Conservation (phyloP, 1,140 invertebrate species). For the Sweltsa coloradensis region DNA sequence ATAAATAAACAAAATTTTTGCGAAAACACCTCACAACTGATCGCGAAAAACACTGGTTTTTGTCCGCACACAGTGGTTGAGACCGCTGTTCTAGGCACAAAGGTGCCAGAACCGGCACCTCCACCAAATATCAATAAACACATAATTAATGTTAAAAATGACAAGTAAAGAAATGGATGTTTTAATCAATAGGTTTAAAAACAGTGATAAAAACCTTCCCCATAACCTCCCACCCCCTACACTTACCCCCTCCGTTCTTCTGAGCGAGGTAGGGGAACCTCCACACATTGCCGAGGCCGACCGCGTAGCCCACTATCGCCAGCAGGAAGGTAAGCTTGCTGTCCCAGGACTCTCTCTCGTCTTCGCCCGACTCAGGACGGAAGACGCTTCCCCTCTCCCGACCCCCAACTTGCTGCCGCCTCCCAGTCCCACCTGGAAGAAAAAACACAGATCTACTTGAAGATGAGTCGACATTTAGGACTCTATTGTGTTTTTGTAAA, state of each 20-base stretch:
- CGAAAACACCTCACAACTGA: too few relatives aligned
- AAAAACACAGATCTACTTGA: not conserved
- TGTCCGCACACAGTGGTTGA: too few relatives aligned
- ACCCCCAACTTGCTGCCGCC: slow-evolving; percentile 39
- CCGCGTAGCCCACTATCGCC: slow-evolving; percentile 85
- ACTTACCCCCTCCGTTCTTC: slow-evolving; percentile 74
- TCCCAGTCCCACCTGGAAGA: slow-evolving; percentile 18
- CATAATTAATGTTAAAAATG: too few relatives aligned
- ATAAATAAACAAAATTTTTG: too few relatives aligned
- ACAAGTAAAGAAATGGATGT: too few relatives aligned
- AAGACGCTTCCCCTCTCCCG: slow-evolving; percentile 47
- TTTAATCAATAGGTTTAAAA: too few relatives aligned
- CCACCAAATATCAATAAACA: too few relatives aligned
- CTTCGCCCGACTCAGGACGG: slow-evolving; percentile 59
- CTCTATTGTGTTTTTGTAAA: too few relatives aligned
- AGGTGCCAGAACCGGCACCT: too few relatives aligned
- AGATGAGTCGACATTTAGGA: not conserved
- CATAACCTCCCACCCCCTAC: not conserved
- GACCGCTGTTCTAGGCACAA: too few relatives aligned
- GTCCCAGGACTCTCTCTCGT: slow-evolving; percentile 83
- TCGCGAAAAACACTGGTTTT: too few relatives aligned
- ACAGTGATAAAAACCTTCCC: too few relatives aligned
- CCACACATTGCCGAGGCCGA: slow-evolving; percentile 92
- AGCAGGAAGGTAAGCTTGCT: slow-evolving; percentile 83
- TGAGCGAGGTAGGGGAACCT: slow-evolving; percentile 82